Evolutionary conservation across 2,113 vertebrate genomes (phyloP), one percentile per base, ranked within the genome.

Genomic region (Clinocottus analis): DNA sequence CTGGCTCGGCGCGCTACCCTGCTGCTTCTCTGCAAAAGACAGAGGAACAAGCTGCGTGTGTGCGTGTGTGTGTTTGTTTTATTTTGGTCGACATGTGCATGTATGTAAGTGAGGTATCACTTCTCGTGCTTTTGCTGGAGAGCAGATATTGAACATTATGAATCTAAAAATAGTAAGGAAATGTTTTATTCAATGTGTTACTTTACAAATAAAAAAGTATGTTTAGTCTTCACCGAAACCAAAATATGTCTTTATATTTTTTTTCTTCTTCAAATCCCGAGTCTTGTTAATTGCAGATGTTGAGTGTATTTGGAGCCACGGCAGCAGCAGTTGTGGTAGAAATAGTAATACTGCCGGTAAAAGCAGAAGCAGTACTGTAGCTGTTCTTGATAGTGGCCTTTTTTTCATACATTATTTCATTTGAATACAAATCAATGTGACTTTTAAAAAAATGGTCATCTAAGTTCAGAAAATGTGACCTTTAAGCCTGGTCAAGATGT

Each of bases 1-100:
- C 43, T 35, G n/a, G 12, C 75, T 68, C 64, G 27, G 41, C 33
- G 13, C 33, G 70, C 64, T 47, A 10, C 33, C 67, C 62, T 39
- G 63, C 63, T 39, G 59, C n/a, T n/a, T n/a, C n/a, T n/a, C n/a
- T n/a, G n/a, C n/a, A n/a, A n/a, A n/a, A n/a, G n/a, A n/a, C n/a
- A n/a, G n/a, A n/a, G n/a, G n/a, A n/a, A n/a, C n/a, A n/a, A n/a
- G 49, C 11, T 56, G 55, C 37, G 55, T 41, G 12, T 61, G 49
- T 19, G 25, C 27, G 51, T 75, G 51, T 25, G 63, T 62, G 62
- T 63, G 49, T 41, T 59, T 41, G 19, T 31, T 2, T 31, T 2
- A 31, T 31, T 31, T 4, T 31, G 29, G 29, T 31, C 2, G 29
- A 31, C 29, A 31, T 31, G 29, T 31, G 29, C 4, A 31, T 3